Evolutionary conservation across 2,113 vertebrate species (phyloP), one percentile per base, ranked within the genome.

Genomic region (Bettongia penicillata): DNA sequence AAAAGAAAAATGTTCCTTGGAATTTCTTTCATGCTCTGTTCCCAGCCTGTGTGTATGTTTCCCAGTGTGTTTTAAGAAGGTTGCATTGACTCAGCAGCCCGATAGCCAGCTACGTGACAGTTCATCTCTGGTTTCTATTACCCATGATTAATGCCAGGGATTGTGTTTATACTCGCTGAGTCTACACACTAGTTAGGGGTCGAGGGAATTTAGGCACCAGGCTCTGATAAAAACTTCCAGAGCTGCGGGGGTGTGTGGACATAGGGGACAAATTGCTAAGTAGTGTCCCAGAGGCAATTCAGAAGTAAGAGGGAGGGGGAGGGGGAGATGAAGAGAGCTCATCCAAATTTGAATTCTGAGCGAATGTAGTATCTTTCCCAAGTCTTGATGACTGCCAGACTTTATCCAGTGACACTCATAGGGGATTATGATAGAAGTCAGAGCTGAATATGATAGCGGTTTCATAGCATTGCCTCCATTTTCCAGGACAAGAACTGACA

Each of bases 51-150:
- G 95, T 98, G 98, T 94, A 96, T 98, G 96, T 98, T 98, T 98
- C 98, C 98, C 97, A 96, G 97, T 4, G 96, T 97, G 57, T 97
- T 97, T 94, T 98, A 98, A 94, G 94, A 97, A 96, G 95, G 96
- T 98, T 98, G 98, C 97, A 93, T 98, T 99, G 99, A 99, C 98
- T 99, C 98, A 96, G 98, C 96, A 95, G 96, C 98, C 98, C 96
- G 53, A 95, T 97, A 98, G 98, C 98, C 98, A 98, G 98, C 97
- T 99, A 96, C 95, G 93, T 97, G 96, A 94, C 96, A 97, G 96
- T 93, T 97, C 97, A 95, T 97, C 95, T 99, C 99, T 99, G 99
- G 98, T 99, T 99, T 99, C 98, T 97, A 98, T 99, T 99, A 99
- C 94, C 96, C 91, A 53, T 98, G 99, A 99, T 98, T 99, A 99